These are phyloP conservation scores for Neocrepidodera transversa DNA, from an alignment of 2,888 invertebrate species.

Conservation along the genomic window DNA sequence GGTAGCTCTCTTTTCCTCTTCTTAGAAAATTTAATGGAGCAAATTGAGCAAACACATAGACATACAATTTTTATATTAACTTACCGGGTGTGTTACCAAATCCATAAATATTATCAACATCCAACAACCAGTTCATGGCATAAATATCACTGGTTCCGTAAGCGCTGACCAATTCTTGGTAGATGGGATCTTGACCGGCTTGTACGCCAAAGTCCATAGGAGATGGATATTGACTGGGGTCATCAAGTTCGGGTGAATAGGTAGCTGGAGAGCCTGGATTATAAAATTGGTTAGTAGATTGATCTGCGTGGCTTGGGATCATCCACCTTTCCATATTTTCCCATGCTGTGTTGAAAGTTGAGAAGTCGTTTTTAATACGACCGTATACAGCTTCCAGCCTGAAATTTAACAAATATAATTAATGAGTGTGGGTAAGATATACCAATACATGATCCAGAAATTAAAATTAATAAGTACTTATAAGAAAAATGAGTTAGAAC, in stretches of 20 bases:
- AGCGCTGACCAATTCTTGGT: constrained; percentile 38
- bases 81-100: constrained; percentile 42
- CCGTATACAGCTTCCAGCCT: constrained; percentile 44
- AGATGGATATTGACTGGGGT: constrained; percentile 40
- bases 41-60: too few species aligned
- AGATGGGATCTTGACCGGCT: constrained; percentile 43
- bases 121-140: constrained; percentile 43
- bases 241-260: constrained; percentile 30
- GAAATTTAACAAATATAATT: too few species aligned
- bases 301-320: constrained; percentile 36
- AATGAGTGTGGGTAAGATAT: too few species aligned
- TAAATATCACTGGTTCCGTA: constrained; percentile 40
- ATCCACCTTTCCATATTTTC: constrained; percentile 38
- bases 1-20: too few species aligned
- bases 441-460: too few species aligned
- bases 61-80: too few species aligned
- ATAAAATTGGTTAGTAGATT: constrained; percentile 34
- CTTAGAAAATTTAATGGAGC: too few species aligned
- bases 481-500: too few species aligned
- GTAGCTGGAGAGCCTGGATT: constrained; percentile 37
- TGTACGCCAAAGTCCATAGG: constrained; percentile 30
- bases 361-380: constrained; percentile 40
- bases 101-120: constrained; percentile 44
- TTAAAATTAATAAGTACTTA: too few species aligned
- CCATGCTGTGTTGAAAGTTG: constrained; percentile 42